A percentile compares a stretch with the other conserved stretches of the same genome.
These are phyloP conservation scores for Entomobrya proxima DNA, from an alignment of 2,888 invertebrate genomes.

Conservation along the genomic window DNA sequence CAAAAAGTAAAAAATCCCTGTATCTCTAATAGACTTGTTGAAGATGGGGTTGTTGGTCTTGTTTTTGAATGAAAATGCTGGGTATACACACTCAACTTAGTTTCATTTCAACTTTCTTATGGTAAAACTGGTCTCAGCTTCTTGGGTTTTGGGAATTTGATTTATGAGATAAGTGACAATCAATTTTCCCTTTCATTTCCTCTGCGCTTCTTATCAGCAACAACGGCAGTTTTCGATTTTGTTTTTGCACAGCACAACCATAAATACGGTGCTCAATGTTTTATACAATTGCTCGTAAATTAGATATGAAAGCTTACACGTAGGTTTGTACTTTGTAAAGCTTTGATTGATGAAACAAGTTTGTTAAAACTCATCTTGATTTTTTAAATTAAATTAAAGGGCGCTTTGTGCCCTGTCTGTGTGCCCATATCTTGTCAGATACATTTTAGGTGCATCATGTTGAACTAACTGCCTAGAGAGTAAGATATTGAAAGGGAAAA, in stretches of 20 bases:
- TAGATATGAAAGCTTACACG: too few relatives aligned
- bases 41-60: background rate
- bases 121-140: constrained; percentile 23
- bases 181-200: constrained; percentile 29
- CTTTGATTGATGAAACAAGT: too few relatives aligned
- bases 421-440: too few relatives aligned
- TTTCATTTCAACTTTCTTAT: background rate
- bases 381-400: too few relatives aligned
- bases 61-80: constrained; percentile 12
- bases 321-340: too few relatives aligned
- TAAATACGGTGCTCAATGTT: too few relatives aligned
- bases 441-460: too few relatives aligned
- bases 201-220: background rate
- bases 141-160: background rate
- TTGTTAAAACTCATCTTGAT: too few relatives aligned
- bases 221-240: constrained; percentile 11
- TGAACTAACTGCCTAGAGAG: too few relatives aligned
- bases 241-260: background rate
- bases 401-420: too few relatives aligned
- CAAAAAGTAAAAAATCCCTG: background rate
- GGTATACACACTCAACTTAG: background rate
- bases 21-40: background rate
- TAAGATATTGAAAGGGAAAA: too few relatives aligned
- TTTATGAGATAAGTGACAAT: constrained; percentile 33
- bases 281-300: too few relatives aligned